Percentiles rank a stretch among this genome's conserved stretches.
Evolutionary conservation across 2,888 invertebrate genomes (phyloP).

Genomic region (Tupiocoris notatus): DNA sequence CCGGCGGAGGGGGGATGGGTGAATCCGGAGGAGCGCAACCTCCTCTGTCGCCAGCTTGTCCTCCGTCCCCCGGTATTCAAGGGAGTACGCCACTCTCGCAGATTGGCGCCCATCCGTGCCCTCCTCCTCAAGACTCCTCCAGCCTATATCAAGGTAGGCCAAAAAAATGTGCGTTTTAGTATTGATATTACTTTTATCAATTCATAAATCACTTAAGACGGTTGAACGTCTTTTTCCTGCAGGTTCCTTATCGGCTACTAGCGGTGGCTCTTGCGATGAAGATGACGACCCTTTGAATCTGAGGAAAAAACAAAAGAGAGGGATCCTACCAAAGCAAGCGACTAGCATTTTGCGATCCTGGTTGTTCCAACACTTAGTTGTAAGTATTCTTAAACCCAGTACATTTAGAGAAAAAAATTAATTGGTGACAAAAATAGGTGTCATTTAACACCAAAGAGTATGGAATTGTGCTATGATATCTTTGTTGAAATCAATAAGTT

Average conservation of each 20-base stretch:
- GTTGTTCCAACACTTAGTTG: conserved; percentile 95
- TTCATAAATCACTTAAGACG: conserved; percentile 20
- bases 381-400: too few species aligned
- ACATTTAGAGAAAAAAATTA: too few species aligned
- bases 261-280: conserved; percentile 59
- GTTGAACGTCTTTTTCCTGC: conserved; percentile 52
- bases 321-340: conserved; percentile 91
- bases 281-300: conserved; percentile 55
- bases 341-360: conserved; percentile 95
- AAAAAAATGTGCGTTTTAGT: too few species aligned
- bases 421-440: too few species aligned
- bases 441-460: too few species aligned
- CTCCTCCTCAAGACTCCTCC: conserved; percentile 57
- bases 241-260: conserved; percentile 64
- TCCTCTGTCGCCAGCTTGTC: conserved; percentile 49
- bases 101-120: conserved; percentile 72
- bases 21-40: conserved; percentile 49
- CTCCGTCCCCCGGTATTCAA: conserved; percentile 61
- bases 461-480: too few species aligned
- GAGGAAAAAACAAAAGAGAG: conserved; percentile 70
- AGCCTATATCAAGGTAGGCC: conserved; percentile 56
- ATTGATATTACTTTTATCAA: neutral
- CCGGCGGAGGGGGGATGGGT: conserved; percentile 45
- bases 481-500: too few species aligned
- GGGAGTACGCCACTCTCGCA: conserved; percentile 85